Evolutionary conservation across 1,140 invertebrate species (phyloP), one percentile per base, ranked within the genome.

Genomic region (Euura lappo): DNA sequence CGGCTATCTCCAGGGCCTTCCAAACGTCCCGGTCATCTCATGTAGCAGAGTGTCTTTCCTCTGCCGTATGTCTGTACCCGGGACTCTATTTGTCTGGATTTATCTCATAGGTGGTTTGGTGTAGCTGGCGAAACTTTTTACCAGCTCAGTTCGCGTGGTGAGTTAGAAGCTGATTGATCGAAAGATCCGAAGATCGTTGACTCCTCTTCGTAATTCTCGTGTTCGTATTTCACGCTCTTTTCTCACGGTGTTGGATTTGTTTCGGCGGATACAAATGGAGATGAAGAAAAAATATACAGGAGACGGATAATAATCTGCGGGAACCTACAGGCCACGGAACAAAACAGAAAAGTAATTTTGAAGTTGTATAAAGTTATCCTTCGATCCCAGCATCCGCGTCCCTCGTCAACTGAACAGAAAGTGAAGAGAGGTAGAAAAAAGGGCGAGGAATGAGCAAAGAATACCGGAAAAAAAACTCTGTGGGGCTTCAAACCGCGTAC

Each of bases 41-140:
- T 51, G 47, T 51, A 51, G 47, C 47, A 6, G 11, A 11, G 6
- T 11, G 47, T 51, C 47, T 51, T 11, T 51, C 6, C 6, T 51
- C 47, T 28, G 28, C 28, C 47, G 47, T 51, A 51, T 51, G 47
- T 51, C 47, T 1, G 47, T 51, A 11, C 47, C 51, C 51, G 13
- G 51, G 51, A 60, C 51, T 60, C 13, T 60, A 60, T 60, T 60
- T 60, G 51, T 60, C 51, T 60, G 51, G 51, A 60, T 60, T 60
- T 6, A 60, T n/a, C 51, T 60, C 51, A 60, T 60, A 8, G 13
- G 51, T n/a, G 8, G 13, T 60, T 28, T 60, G 51, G 13, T 28
- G 51, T 60, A 60, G 51, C 3, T 60, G 4, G 51, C 51, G 51
- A 60, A 60, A 60, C 51, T 60, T 60, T 60, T 60, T 60, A 60